Base-by-base conservation (phyloP, 2,888 invertebrate genomes). In the Ctenicera cuprea region DNA sequence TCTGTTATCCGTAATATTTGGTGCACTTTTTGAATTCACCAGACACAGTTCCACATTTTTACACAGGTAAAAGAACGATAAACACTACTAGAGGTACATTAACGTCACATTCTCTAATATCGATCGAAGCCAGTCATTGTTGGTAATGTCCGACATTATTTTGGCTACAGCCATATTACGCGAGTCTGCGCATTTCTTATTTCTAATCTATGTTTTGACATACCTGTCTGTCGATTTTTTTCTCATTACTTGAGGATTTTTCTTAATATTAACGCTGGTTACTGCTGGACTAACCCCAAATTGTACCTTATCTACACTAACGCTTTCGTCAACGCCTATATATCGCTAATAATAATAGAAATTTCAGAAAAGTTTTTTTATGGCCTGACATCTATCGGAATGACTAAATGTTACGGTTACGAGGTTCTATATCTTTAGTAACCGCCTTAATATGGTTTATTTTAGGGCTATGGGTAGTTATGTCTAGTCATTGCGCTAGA, bases 131-230 rank as follows among this genome's bases (percentile, higher is more conserved):
- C 87, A 88, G 88, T 87, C 87, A 85, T 84, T 83, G 85, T 86
- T 86, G 85, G 86, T 86, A 87, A 87, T 86, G 86, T 84, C 85
- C 84, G 85, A 87, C 85, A 86, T 85, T 85, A 88, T 88, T 70
- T 70, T 63, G 48, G 54, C 48, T 26, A 70, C 70, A 90, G 92
- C 92, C 92, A 92, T 92, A 89, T 91, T 91, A 90, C 89, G 87
- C 88, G 91, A 90, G 91, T 90, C 91, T 92, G 92, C 92, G 92
- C 92, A 90, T 80, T 82, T 81, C 75, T 68, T 71, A 74, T 67
- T 73, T 73, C 77, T 72, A 77, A 72, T 70, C 68, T 73, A 73
- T 67, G 75, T 76, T 76, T 79, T 77, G 76, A 78, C 80, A 69
- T 79, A 41, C 38, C 38, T 59, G 54, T 20, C 38, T n/a, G 59